Percentiles rank a stretch among this genome's conserved stretches.
phyloP scores from a whole-genome alignment of 2,113 vertebrate genomes.

The Ancistrus triradiatus region DNA sequence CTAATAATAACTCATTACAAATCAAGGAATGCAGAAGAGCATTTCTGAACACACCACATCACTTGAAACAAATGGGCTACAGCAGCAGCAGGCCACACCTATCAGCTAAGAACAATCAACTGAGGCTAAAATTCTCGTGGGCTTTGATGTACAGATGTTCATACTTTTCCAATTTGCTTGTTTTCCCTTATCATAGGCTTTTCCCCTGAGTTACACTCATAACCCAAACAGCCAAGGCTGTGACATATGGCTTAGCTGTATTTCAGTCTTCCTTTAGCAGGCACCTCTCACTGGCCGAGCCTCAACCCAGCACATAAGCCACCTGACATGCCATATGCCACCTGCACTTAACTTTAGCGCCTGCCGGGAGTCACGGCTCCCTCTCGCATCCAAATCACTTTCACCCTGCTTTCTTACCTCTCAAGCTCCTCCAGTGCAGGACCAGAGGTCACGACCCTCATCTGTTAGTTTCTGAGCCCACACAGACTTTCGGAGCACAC shows the following conservation, averaged over 20 bases:
- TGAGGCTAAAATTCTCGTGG: no score
- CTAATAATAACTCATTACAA: no score
- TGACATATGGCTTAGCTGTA: slow-evolving; percentile 5
- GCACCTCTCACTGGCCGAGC: background rate
- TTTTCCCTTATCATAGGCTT: no score
- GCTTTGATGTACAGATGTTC: no score
- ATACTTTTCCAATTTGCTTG: no score
- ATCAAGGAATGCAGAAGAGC: no score
- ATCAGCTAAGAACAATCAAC: no score
- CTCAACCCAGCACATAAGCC: background rate
- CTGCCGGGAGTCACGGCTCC: slow-evolving; percentile 9
- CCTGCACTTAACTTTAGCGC: slow-evolving; percentile 21
- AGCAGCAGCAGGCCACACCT: no score
- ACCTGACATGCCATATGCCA: slow-evolving; percentile 39
- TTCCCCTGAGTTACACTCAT: no score
- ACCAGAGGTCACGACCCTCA: slow-evolving; percentile 18
- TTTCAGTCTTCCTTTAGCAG: background rate
- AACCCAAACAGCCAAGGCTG: background rate
- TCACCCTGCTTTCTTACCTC: slow-evolving; percentile 14
- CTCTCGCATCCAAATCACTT: slow-evolving; percentile 31
- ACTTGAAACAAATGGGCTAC: no score
- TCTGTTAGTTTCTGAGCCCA: slow-evolving; percentile 4
- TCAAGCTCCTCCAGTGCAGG: background rate
- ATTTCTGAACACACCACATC: no score
- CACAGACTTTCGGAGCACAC: slow-evolving; percentile 17